A percentile compares a stretch with the other conserved stretches of the same genome.
phyloP scores from a whole-genome alignment of 1,140 invertebrate species.

The Chionoecetes opilio region DNA sequence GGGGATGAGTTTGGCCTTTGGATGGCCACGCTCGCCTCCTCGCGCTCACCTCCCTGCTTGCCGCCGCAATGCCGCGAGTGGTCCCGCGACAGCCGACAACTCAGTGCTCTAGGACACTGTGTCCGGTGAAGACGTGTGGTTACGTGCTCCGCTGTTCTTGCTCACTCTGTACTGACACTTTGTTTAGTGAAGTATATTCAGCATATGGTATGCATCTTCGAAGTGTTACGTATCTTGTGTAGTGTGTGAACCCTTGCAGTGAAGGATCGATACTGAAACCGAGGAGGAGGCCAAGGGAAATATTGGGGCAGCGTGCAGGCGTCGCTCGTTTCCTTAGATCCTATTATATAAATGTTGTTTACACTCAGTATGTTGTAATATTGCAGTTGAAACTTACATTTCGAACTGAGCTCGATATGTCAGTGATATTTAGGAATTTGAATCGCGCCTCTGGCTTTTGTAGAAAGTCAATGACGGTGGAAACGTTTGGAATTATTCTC shows the following conservation, averaged over 20 bases:
- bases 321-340: not conserved
- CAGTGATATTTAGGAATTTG: not conserved
- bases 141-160: not conserved
- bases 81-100: too few species aligned
- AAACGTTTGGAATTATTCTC: not conserved
- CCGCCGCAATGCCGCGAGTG: not conserved
- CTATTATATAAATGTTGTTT: not conserved
- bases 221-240: not conserved
- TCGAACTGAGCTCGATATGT: not conserved
- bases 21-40: not conserved
- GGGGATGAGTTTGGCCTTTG: not conserved
- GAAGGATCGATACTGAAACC: not conserved
- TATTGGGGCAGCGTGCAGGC: constrained; percentile 12
- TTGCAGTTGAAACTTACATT: too few species aligned
- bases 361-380: not conserved
- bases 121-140: not conserved
- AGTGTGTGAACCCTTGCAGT: not conserved
- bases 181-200: constrained; percentile 1
- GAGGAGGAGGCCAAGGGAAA: not conserved
- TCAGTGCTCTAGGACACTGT: constrained; percentile 7
- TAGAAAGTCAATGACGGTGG: not conserved
- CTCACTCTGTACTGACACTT: constrained; percentile 16
- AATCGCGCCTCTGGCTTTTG: not conserved
- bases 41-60: not conserved
- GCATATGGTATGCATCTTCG: not conserved